phyloP scores from a whole-genome alignment of 2,888 invertebrate species.

The Troides helena region DNA sequence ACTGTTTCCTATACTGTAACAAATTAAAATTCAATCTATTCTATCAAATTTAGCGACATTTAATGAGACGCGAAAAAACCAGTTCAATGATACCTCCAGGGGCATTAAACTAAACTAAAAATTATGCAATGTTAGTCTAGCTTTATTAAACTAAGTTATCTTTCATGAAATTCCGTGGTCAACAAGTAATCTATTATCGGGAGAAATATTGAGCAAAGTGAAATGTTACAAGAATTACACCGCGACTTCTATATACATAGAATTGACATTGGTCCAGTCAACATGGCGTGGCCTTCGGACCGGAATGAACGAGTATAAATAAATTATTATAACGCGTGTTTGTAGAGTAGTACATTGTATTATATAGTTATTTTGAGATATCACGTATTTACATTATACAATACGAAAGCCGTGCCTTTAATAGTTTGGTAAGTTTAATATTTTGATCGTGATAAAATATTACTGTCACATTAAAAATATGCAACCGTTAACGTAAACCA shows the following conservation, averaged over 20 bases:
- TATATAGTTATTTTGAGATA: slow-evolving; percentile 23
- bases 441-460: slow-evolving; percentile 2
- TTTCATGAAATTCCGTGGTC: too few relatives aligned
- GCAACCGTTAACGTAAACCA: slow-evolving; percentile 6
- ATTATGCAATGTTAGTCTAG: too few relatives aligned
- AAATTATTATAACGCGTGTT: slow-evolving; percentile 34
- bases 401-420: slow-evolving; percentile 1
- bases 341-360: slow-evolving; percentile 30
- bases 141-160: too few relatives aligned
- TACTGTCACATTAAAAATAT: neutral
- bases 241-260: slow-evolving; percentile 26
- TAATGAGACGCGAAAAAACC: too few relatives aligned
- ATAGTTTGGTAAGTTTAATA: slow-evolving; percentile 7
- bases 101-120: too few relatives aligned
- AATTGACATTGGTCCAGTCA: slow-evolving; percentile 40
- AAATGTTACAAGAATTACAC: slow-evolving; percentile 21
- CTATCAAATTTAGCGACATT: too few relatives aligned
- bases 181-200: too few relatives aligned
- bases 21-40: too few relatives aligned
- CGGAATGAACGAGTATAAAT: slow-evolving; percentile 37
- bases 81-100: too few relatives aligned
- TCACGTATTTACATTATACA: neutral
- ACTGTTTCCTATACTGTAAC: too few relatives aligned
- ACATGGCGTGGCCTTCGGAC: slow-evolving; percentile 41
- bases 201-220: neutral